Evolutionary conservation across 2,797 vertebrate genomes (phyloP), one percentile per base, ranked within the genome.

Genomic region (Menidia menidia): DNA sequence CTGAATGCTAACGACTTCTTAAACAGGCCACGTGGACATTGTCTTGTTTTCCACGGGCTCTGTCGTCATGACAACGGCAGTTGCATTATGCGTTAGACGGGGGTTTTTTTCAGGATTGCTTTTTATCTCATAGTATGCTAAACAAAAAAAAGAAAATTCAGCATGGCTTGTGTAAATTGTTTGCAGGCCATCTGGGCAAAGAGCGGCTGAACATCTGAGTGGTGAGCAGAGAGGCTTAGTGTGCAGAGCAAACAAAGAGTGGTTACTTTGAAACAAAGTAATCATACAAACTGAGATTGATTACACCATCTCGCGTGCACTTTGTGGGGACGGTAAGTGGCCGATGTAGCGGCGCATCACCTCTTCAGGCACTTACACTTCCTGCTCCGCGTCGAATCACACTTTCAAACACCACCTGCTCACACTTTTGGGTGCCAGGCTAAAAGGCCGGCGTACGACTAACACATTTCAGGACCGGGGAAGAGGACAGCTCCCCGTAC

Each of bases 11-110:
- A 77, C 60, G 54, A 32, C 41, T 59, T 68, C 59, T 55, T 65
- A 64, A 71, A 80, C 60, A 43, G 51, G 55, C 58, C 18, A 9
- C 67, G 18, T 30, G 66, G 75, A 59, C 65, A 75, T 62, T 66
- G 13, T 67, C 14, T 68, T 65, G 50, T 80, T 87, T 76, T 83
- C 62, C 50, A 82, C 86, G 81, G 56, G 59, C 55, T 68, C 48
- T 15, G 84, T 88, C 77, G 87, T 88, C 89, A 92, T 90, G 88
- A 90, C 86, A 83, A 92, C 87, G 63, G 72, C 39, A 15, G 51
- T 7, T 78, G 75, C 71, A 76, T 77, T 71, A 55, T 76, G 64
- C 73, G 76, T 66, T 71, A 48, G 61, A 77, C 53, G 18, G 7
- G 55, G 19, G 32, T 70, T 64, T 18, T 64, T 18, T 57, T 73